Base-by-base conservation (phyloP, 2,888 invertebrate genomes). In the Pristionchus entomophagus region DNA sequence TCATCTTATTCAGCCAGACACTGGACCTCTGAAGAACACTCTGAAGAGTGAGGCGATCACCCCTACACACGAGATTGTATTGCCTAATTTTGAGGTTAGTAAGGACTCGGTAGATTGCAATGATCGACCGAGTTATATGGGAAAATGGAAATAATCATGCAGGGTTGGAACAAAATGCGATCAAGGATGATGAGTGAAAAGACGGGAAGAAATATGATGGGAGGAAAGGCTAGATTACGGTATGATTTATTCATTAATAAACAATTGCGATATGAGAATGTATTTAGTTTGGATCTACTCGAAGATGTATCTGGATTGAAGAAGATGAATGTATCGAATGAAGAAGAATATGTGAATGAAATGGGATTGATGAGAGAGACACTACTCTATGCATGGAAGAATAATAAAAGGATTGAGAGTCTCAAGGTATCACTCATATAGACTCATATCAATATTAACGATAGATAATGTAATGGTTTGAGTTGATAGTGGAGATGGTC, bases 331-430 rank as follows among this genome's bases (percentile, higher is more conserved):
- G 65, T n/a, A 45, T 84, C 45, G 53, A 65, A 45, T 45, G 45
- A 84, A 62, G 73, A 35, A 29, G 53, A 98, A 93, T 99, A 97
- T 95, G 96, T 96, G 12, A 95, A 95, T 73, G 96, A 97, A 91
- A 97, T 99, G 88, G 96, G 97, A 91, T 96, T 97, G 94, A 95
- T 98, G n/a, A 97, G 96, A 94, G 96, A 96, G 93, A 97, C 97
- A 94, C 95, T 99, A 45, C 96, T 96, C 69, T 96, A 95, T 94
- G 97, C 98, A 12, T 99, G 99, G 99, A 96, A 96, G 91, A 96
- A 96, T 41, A 98, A 99, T 94, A 97, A 98, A 94, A 95, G 98
- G 91, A 94, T 95, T 29, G 90, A 92, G 41, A 89, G 90, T 32
- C 86, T 92, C 26, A 88, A 87, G 86, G 92, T 92, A 77, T 41